Conservation (phyloP, 2,797 vertebrate genomes). For the Lates japonicus region DNA sequence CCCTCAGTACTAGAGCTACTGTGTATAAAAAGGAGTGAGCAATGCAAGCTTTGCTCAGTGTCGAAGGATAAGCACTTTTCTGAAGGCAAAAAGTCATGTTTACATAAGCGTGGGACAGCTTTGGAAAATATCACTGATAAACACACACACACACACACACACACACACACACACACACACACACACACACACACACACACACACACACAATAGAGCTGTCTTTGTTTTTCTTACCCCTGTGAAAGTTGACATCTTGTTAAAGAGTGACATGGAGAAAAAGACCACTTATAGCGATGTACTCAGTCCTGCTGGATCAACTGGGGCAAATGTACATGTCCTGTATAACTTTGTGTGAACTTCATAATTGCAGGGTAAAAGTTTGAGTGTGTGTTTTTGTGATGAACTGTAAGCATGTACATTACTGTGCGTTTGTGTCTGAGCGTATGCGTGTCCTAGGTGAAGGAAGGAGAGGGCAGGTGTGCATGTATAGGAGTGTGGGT, state of each 20-base stretch:
- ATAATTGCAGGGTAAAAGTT: constrained; percentile 52
- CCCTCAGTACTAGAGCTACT: constrained; percentile 2
- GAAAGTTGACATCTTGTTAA: constrained; percentile 40
- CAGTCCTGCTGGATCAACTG: constrained; percentile 2
- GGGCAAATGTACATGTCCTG: constrained; percentile 1
- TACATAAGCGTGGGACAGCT: constrained; percentile 47
- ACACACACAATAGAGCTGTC: constrained; percentile 23
- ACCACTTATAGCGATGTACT: neutral
- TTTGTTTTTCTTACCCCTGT: constrained; percentile 32
- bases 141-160: neutral
- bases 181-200: neutral
- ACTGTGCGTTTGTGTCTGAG: constrained; percentile 27
- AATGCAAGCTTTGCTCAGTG: constrained; percentile 34
- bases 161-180: neutral
- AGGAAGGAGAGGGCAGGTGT: constrained; percentile 40
- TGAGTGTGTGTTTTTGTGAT: constrained; percentile 38
- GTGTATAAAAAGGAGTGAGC: constrained; percentile 38
- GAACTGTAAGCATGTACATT: constrained; percentile 29
- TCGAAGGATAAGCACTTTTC: constrained; percentile 37
- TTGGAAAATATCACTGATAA: constrained; percentile 35
- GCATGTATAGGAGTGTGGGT: constrained; percentile 15
- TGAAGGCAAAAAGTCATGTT: constrained; percentile 64
- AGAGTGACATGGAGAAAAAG: constrained; percentile 15
- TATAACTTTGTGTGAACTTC: constrained; percentile 49
- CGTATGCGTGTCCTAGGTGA: constrained; percentile 27